phyloP scores from a whole-genome alignment of 2,888 invertebrate genomes.

The Chymomyza caudatula region DNA sequence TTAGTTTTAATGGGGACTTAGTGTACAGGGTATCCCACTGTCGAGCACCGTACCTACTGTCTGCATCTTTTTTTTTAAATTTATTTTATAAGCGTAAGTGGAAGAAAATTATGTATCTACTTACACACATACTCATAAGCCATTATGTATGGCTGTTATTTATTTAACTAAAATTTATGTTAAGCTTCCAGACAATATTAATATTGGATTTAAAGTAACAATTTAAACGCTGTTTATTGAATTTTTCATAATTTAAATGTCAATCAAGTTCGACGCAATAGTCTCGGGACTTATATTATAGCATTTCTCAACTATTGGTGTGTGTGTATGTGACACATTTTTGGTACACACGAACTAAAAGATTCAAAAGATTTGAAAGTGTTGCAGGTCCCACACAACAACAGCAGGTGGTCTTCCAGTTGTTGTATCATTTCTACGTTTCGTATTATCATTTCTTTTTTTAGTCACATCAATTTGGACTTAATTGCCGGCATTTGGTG shows the following conservation, averaged over 20 bases:
- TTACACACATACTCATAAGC: not conserved
- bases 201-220: not conserved
- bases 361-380: not conserved
- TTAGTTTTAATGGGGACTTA: too few relatives aligned
- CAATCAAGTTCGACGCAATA: slow-evolving; percentile 5
- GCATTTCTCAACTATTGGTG: not conserved
- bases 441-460: not conserved
- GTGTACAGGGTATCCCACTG: too few relatives aligned
- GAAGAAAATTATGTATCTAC: not conserved
- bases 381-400: not conserved
- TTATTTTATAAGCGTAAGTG: not conserved
- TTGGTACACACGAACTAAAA: not conserved
- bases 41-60: too few relatives aligned
- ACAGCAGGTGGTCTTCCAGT: not conserved
- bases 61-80: not conserved
- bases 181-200: not conserved
- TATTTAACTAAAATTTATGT: not conserved
- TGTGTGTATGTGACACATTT: too few relatives aligned
- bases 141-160: not conserved
- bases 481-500: slow-evolving; percentile 59
- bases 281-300: slow-evolving; percentile 1
- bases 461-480: slow-evolving; percentile 33
- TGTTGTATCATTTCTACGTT: not conserved
- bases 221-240: not conserved
- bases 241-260: slow-evolving; percentile 39